A percentile compares a stretch with the other conserved stretches of the same genome.
These are phyloP conservation scores for Glyphotaelius pellucidus DNA, from an alignment of 2,888 invertebrate species.

Conservation along the genomic window DNA sequence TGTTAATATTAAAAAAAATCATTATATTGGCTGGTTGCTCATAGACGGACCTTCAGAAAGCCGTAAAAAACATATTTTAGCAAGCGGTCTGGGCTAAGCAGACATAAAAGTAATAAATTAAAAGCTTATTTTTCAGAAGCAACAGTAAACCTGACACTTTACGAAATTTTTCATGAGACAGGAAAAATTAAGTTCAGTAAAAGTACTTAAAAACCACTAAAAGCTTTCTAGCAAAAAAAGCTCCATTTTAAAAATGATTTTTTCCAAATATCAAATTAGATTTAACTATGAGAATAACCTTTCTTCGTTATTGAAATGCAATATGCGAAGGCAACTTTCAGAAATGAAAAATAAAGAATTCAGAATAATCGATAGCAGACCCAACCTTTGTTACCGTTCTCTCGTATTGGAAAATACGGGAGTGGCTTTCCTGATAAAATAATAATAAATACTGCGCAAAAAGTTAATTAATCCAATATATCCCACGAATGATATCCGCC, in stretches of 20 bases:
- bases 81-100: too few relatives aligned
- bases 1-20: too few relatives aligned
- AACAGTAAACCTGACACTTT: background rate
- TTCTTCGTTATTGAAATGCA: background rate
- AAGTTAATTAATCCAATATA: conserved; percentile 23
- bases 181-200: background rate
- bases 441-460: conserved; percentile 41
- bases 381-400: background rate
- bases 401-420: conserved; percentile 24
- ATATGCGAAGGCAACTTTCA: background rate
- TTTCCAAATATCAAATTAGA: background rate
- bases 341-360: background rate
- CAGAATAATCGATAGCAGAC: background rate
- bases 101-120: background rate
- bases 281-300: background rate
- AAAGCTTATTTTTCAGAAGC: background rate
- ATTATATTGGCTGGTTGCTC: too few relatives aligned
- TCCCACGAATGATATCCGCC: conserved; percentile 20
- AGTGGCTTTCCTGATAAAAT: conserved; percentile 24
- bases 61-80: too few relatives aligned
- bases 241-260: background rate
- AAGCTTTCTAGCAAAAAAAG: background rate
- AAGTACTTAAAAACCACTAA: background rate
- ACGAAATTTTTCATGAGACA: background rate
- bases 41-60: too few relatives aligned